Evolutionary conservation across 1,140 invertebrate genomes (phyloP).

Genomic region (Gryllus bimaculatus): DNA sequence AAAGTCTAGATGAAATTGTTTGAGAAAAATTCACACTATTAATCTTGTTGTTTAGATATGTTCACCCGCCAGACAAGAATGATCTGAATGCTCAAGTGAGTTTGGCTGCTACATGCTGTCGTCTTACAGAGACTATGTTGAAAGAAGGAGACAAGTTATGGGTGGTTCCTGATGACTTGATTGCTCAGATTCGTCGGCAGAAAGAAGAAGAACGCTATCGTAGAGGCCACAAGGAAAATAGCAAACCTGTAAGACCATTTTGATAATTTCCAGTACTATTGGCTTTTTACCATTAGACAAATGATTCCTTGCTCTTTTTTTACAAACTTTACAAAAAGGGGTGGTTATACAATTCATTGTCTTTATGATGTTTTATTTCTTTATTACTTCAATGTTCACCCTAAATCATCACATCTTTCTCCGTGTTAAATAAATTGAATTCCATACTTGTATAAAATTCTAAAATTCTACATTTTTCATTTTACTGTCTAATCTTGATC

Average conservation of each 20-base stretch:
- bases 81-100: slow-evolving; percentile 61
- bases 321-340: too few species aligned
- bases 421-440: too few species aligned
- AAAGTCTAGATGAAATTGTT: background rate
- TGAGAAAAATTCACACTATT: background rate
- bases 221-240: slow-evolving; percentile 19
- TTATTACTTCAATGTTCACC: too few species aligned
- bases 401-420: too few species aligned
- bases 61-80: slow-evolving; percentile 41
- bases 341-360: too few species aligned
- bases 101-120: slow-evolving; percentile 72
- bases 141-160: slow-evolving; percentile 63
- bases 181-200: slow-evolving; percentile 52
- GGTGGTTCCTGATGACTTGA: slow-evolving; percentile 60
- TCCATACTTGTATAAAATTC: too few species aligned
- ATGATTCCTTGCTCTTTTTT: background rate
- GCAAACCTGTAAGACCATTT: slow-evolving; percentile 11
- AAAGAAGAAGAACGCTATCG: slow-evolving; percentile 44
- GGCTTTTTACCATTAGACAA: background rate
- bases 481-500: too few species aligned
- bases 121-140: slow-evolving; percentile 68
- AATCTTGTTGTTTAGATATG: slow-evolving; percentile 35
- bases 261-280: background rate
- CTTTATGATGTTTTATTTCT: too few species aligned
- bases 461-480: too few species aligned